Percentiles rank a stretch among this genome's conserved stretches.
Evolutionary conservation across 2,113 vertebrate genomes (phyloP).

Genomic region (Trogon melanurus): DNA sequence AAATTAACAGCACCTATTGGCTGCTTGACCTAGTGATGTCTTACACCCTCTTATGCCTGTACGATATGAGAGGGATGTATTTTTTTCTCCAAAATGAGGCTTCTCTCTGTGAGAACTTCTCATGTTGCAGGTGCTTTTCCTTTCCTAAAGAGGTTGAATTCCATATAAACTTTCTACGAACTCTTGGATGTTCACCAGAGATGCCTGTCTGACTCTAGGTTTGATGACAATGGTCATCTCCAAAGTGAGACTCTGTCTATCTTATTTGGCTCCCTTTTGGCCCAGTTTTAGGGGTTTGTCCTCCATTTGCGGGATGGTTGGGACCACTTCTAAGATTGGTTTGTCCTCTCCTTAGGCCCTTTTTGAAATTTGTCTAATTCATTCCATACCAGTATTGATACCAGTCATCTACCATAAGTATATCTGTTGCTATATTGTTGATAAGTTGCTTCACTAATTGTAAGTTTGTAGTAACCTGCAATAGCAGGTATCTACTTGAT

Average conservation of each 20-base stretch:
- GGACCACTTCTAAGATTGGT: not conserved
- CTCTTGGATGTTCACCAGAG: not conserved
- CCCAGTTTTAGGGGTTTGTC: not conserved
- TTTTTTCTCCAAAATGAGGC: not conserved
- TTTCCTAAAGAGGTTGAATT: not conserved
- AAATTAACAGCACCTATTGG: not conserved
- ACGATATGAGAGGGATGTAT: not conserved
- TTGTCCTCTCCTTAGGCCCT: not conserved
- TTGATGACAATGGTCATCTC: rapidly evolving
- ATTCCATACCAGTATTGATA: not conserved
- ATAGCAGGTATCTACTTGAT: not conserved
- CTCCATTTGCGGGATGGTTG: not conserved
- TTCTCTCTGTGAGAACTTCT: not conserved
- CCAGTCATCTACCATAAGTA: not conserved
- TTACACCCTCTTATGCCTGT: not conserved
- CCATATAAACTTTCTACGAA: rapidly evolving
- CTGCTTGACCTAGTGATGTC: not conserved
- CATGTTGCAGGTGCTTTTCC: not conserved
- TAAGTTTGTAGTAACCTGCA: not conserved
- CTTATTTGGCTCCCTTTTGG: not conserved
- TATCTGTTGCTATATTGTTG: not conserved
- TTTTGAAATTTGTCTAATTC: not conserved
- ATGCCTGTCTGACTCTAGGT: not conserved
- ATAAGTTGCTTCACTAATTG: not conserved
- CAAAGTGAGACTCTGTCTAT: not conserved